Conservation (phyloP, 2,888 invertebrate species). For the Trichopria drosophilae region DNA sequence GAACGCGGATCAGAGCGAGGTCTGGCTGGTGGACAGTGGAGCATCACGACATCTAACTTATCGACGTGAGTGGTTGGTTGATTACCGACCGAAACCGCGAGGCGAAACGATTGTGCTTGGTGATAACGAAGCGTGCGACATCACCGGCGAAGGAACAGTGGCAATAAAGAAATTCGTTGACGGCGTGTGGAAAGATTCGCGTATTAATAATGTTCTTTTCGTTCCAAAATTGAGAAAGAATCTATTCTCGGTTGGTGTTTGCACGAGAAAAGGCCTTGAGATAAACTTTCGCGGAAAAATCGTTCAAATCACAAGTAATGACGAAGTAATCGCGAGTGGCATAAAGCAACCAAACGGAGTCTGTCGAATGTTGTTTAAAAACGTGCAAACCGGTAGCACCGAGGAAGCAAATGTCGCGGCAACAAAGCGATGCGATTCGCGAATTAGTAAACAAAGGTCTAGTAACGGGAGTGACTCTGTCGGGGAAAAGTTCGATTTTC, state of each 20-base stretch:
- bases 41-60: slow-evolving; percentile 30
- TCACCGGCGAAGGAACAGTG: slow-evolving; percentile 22
- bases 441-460: slow-evolving; percentile 11
- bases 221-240: slow-evolving; percentile 32
- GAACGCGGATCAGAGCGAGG: slow-evolving; percentile 13
- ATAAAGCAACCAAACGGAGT: slow-evolving; percentile 5
- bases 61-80: slow-evolving; percentile 25
- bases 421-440: slow-evolving; percentile 4
- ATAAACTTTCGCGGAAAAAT: background rate
- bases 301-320: background rate
- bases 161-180: slow-evolving; percentile 18
- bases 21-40: slow-evolving; percentile 33
- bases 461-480: slow-evolving; percentile 1
- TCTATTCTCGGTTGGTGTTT: slow-evolving; percentile 32
- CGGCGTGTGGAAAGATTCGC: slow-evolving; percentile 13
- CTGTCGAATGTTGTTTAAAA: slow-evolving; percentile 7
- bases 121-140: slow-evolving; percentile 18
- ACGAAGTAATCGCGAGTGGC: slow-evolving; percentile 2
- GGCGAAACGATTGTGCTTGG: slow-evolving; percentile 15
- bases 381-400: background rate
- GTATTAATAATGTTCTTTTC: slow-evolving; percentile 33
- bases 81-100: slow-evolving; percentile 1
- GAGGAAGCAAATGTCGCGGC: slow-evolving; percentile 3
- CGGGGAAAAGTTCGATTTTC: slow-evolving; percentile 23
- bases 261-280: slow-evolving; percentile 7